Percentiles rank a stretch among this genome's conserved stretches.
phyloP scores from a whole-genome alignment of 2,113 vertebrate genomes.

The Blennius ocellaris region DNA sequence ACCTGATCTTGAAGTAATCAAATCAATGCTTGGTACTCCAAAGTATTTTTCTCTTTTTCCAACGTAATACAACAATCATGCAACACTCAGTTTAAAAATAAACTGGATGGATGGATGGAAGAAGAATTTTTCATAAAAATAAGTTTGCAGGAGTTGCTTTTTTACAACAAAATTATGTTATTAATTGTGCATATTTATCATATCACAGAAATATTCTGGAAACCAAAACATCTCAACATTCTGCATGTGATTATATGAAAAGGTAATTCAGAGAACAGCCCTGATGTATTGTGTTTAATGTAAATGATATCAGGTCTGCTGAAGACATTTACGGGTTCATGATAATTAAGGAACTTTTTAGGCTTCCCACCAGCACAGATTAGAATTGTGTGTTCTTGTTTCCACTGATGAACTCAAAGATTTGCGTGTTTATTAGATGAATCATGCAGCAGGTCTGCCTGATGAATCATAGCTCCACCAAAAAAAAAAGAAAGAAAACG shows the following conservation, averaged over 20 bases:
- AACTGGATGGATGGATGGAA: too few species aligned
- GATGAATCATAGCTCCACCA: conserved; percentile 20
- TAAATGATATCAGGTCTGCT: background rate
- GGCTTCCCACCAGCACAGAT: conserved; percentile 1
- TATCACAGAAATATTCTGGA: background rate
- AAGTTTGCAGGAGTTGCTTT: too few species aligned
- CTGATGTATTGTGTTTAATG: too few species aligned
- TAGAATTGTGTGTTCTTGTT: background rate
- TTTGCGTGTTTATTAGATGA: conserved; percentile 14
- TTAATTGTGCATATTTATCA: background rate
- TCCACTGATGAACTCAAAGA: background rate
- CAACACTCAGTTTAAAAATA: too few species aligned
- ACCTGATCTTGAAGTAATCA: background rate
- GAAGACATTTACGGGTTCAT: conserved; percentile 9
- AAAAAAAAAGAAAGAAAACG: background rate
- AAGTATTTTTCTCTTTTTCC: background rate
- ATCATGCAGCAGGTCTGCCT: conserved; percentile 13
- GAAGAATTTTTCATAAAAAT: too few species aligned
- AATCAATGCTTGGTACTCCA: background rate
- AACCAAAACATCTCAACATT: background rate
- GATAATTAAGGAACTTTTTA: conserved; percentile 15
- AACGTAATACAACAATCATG: background rate
- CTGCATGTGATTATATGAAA: too few species aligned
- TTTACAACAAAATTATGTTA: background rate
- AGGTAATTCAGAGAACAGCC: too few species aligned